Base-by-base conservation (phyloP, 2,888 invertebrate species). In the Colletes collaris region DNA sequence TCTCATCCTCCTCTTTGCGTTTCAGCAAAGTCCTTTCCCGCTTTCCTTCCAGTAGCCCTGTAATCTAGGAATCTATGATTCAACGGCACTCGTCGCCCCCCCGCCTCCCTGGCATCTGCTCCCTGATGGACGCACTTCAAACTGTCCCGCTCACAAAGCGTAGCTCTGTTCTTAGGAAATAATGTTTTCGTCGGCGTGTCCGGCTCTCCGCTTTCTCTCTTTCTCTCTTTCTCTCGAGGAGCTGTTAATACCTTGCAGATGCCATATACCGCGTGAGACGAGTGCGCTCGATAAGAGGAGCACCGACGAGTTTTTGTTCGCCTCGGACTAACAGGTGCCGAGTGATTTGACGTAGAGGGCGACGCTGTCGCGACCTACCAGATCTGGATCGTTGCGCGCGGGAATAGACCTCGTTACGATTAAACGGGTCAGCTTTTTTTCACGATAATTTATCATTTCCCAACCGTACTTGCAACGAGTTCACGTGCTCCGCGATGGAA, bases 61-160 rank as follows among this genome's bases (percentile, higher is more conserved):
- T 89, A 90, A 91, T 91, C 90, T 90, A 86, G 84, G 87, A 89
- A 91, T 90, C 90, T 91, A 91, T 89, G 91, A 90, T 90, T 90
- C 91, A 88, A 89, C 88, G 87, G 78, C 88, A 90, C 88, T 90
- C 89, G 88, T 85, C 67, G 69, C 76, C 16, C 16, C 16, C 16
- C 16, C 16, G 87, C 83, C 88, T 88, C 90, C 83, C 81, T 82
- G 80, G 87, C 91, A 89, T 90, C 89, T 89, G 90, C 74, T 75
- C 77, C 73, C 74, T 71, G 87, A 78, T 81, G 86, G 85, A 81
- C 86, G 79, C 76, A 84, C 84, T 86, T 75, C 75, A 83, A 81
- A 79, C 82, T 82, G 86, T 84, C 86, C 55, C 75, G 62, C 10
- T 77, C 84, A 84, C 86, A 86, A 82, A 84, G 84, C 84, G 67